Percentiles rank a stretch among this genome's conserved stretches.
Evolutionary conservation across 2,888 invertebrate species (phyloP).

Genomic region (Elysia crispata): DNA sequence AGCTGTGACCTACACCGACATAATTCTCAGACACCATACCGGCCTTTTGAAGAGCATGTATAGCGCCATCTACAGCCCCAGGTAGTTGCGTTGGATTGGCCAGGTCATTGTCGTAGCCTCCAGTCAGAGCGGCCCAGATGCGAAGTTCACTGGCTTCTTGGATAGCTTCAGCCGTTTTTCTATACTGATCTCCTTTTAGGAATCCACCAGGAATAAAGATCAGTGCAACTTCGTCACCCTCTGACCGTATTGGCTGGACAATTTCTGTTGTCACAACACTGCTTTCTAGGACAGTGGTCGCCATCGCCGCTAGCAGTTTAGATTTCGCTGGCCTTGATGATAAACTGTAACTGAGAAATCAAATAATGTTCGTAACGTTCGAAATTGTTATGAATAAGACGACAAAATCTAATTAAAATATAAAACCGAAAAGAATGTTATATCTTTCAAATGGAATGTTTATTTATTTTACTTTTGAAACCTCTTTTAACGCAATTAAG

Average conservation of each 20-base stretch:
- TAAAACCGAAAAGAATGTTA: no score
- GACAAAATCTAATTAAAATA: no score
- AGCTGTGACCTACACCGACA: constrained; percentile 66
- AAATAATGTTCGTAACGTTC: no score
- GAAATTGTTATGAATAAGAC: no score
- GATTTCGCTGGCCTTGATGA: no score
- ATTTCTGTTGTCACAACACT: constrained; percentile 18
- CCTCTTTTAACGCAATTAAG: no score
- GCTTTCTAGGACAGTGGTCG: no score
- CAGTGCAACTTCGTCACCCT: constrained; percentile 24
- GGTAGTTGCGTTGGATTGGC: constrained; percentile 60
- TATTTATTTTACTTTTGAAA: no score
- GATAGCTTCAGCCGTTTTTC: constrained; percentile 54
- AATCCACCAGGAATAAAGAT: constrained; percentile 38
- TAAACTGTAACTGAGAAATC: no score
- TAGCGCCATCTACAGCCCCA: constrained; percentile 54
- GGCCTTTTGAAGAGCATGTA: constrained; percentile 48
- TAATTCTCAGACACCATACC: constrained; percentile 60
- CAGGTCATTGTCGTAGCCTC: constrained; percentile 57
- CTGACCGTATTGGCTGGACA: constrained; percentile 12
- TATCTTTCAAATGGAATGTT: no score
- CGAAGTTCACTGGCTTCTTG: constrained; percentile 56
- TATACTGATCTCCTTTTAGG: constrained; percentile 26
- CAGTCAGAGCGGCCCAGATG: constrained; percentile 61
- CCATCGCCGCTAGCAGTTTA: no score